Percentiles rank a stretch among this genome's conserved stretches.
Evolutionary conservation across 1,140 invertebrate genomes (phyloP).

Genomic region (Phocides pigmalion): DNA sequence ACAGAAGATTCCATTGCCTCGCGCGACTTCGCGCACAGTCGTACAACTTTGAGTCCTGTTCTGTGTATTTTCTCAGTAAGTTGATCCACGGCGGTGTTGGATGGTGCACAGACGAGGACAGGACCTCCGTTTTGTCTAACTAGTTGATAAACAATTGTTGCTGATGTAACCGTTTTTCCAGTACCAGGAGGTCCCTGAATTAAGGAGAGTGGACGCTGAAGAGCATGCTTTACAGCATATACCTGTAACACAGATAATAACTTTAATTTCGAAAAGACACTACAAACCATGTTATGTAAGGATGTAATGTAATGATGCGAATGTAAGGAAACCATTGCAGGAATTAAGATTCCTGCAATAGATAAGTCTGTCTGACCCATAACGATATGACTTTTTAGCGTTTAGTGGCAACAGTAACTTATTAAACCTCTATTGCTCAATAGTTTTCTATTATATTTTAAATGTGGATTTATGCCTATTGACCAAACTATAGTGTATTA

Average conservation of each 20-base stretch:
- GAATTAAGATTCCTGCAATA: too few relatives aligned
- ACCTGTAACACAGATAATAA: slow-evolving; percentile 84
- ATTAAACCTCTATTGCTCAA: too few relatives aligned
- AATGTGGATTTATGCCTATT: too few relatives aligned
- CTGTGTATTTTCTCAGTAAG: slow-evolving; percentile 99
- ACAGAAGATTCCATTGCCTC: slow-evolving; percentile 99
- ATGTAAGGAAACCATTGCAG: too few relatives aligned
- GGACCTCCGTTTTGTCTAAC: slow-evolving; percentile 97
- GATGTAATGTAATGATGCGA: too few relatives aligned
- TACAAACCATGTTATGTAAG: too few relatives aligned
- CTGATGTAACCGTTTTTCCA: slow-evolving; percentile 99
- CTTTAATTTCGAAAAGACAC: not conserved
- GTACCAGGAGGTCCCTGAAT: slow-evolving; percentile 98
- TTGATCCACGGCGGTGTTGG: slow-evolving; percentile 99
- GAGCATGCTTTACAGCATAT: slow-evolving; percentile 99
- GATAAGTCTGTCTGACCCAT: too few relatives aligned
- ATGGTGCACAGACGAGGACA: slow-evolving; percentile 98
- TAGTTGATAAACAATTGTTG: slow-evolving; percentile 99
- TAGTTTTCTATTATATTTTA: too few relatives aligned
- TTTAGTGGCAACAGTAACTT: too few relatives aligned
- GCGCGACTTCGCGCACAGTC: slow-evolving; percentile 98
- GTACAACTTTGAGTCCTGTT: slow-evolving; percentile 98
- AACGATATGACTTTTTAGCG: too few relatives aligned
- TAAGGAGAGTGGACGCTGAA: slow-evolving; percentile 97
- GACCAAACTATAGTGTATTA: too few relatives aligned